phyloP scores from a whole-genome alignment of 2,797 vertebrate genomes.

The Syngnathus acus region DNA sequence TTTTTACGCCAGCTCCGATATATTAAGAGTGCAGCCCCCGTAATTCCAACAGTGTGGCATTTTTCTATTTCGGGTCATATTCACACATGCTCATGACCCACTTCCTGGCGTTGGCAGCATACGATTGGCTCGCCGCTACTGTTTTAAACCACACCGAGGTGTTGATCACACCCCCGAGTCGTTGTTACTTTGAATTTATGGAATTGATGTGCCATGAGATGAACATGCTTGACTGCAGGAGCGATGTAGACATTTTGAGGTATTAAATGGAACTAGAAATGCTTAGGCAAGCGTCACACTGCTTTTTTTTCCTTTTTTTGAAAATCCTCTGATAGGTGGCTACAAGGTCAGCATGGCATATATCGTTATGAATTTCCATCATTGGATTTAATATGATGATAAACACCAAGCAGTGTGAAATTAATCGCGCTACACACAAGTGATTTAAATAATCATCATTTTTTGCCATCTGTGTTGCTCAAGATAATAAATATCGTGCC shows the following conservation, averaged over 20 bases:
- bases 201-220: not conserved
- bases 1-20: not conserved
- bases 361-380: no score
- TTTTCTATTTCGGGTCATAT: not conserved
- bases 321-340: no score
- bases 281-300: not conserved
- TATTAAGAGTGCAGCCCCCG: not conserved
- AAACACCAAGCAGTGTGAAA: no score
- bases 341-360: no score
- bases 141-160: not conserved
- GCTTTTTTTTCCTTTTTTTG: no score
- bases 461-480: no score
- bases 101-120: not conserved
- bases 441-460: no score
- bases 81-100: conserved; percentile 2
- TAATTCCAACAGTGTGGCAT: not conserved
- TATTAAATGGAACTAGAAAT: not conserved
- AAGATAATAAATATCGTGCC: no score
- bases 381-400: no score
- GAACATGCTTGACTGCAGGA: not conserved
- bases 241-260: not conserved
- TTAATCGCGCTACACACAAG: no score
- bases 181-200: not conserved
- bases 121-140: not conserved
- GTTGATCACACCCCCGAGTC: not conserved